These are phyloP conservation scores for Syrista parreyssii DNA, from an alignment of 2,888 invertebrate genomes.

Conservation along the genomic window DNA sequence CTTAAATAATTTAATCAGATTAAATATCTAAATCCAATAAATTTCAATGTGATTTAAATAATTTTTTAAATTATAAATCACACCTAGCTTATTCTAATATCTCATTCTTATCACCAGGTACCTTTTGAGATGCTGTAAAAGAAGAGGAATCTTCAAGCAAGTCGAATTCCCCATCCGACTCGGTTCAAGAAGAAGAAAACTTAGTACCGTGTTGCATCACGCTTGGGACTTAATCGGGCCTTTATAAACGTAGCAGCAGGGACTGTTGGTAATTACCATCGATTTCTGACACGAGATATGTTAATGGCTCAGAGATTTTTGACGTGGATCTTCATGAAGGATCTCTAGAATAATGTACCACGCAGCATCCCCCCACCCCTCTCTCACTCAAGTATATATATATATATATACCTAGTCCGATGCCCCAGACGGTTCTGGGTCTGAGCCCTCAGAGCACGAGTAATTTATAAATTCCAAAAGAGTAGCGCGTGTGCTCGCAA, in stretches of 20 bases:
- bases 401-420: not conserved
- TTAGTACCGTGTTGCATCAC: not conserved
- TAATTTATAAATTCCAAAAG: slow-evolving; percentile 6
- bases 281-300: slow-evolving; percentile 8
- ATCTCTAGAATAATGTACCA: slow-evolving; percentile 14
- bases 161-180: not conserved
- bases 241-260: not conserved
- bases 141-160: not conserved
- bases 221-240: not conserved
- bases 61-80: not conserved
- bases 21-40: not conserved
- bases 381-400: not conserved
- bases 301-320: slow-evolving; percentile 2
- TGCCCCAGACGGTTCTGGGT: not conserved
- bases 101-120: not conserved
- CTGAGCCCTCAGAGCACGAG: not conserved
- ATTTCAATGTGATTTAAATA: not conserved
- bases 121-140: not conserved
- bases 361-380: slow-evolving; percentile 5
- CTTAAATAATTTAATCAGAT: not conserved
- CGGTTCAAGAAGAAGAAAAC: not conserved
- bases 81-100: not conserved
- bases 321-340: slow-evolving; percentile 1
- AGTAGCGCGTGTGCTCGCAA: slow-evolving; percentile 4
- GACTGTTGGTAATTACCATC: slow-evolving; percentile 4